phyloP scores from a whole-genome alignment of 2,888 invertebrate species.

The Steinernema carpocapsae region DNA sequence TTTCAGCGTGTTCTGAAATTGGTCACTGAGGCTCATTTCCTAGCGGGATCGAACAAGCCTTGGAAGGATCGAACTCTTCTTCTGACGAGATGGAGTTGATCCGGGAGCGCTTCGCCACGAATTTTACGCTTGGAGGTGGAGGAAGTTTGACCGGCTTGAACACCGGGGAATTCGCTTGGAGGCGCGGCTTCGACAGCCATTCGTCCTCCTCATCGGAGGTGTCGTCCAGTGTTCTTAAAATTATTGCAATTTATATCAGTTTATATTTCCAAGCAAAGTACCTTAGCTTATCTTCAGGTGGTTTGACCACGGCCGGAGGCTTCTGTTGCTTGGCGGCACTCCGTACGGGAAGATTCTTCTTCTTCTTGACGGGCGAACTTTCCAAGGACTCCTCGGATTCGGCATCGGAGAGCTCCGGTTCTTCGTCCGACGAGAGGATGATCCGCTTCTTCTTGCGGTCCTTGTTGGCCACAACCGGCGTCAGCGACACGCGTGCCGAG shows the following conservation, averaged over 20 bases:
- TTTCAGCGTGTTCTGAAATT: not conserved
- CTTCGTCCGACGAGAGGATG: slow-evolving; percentile 17
- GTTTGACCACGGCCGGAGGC: not conserved
- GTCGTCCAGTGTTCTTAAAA: not conserved
- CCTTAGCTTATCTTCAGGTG: not conserved
- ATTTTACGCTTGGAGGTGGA: slow-evolving; percentile 6
- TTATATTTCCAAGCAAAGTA: not conserved
- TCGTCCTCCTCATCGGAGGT: not conserved
- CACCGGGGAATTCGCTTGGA: slow-evolving; percentile 83
- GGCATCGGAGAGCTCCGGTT: not conserved
- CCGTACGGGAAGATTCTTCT: not conserved
- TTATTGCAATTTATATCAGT: not conserved
- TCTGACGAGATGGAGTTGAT: slow-evolving; percentile 1
- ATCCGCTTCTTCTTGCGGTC: not conserved
- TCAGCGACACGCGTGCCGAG: too few species aligned
- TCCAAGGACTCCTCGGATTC: too few species aligned
- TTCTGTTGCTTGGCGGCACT: not conserved
- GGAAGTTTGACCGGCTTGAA: slow-evolving; percentile 75
- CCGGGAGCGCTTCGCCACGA: slow-evolving; percentile 3
- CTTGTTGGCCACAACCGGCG: too few species aligned
- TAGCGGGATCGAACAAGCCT: not conserved
- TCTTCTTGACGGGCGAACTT: not conserved
- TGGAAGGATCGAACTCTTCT: not conserved
- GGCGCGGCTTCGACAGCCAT: slow-evolving; percentile 91
- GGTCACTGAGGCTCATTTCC: not conserved